These are phyloP conservation scores for Myotis pilosus DNA, from an alignment of 2,797 vertebrate genomes.

Conservation along the genomic window DNA sequence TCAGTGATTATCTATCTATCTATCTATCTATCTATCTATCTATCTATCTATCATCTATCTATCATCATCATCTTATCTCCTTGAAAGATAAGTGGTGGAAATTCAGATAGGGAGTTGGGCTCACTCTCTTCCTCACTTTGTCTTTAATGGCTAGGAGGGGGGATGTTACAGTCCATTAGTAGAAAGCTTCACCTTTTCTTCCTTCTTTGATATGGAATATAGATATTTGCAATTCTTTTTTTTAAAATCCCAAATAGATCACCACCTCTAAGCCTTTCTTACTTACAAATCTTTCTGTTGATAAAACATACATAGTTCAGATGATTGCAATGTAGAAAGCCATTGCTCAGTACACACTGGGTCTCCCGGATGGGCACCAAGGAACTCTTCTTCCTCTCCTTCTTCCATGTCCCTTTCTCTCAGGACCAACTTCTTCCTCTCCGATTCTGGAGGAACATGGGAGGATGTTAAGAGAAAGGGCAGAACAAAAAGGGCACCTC, in stretches of 20 bases:
- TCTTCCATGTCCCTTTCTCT: not conserved
- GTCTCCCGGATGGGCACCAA: not conserved
- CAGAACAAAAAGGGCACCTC: not conserved
- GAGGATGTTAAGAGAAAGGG: not conserved
- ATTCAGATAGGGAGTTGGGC: not conserved
- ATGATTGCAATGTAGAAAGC: not conserved
- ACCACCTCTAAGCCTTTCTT: not conserved
- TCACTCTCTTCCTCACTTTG: not conserved
- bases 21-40: not conserved
- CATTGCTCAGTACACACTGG: not conserved
- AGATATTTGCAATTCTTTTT: not conserved
- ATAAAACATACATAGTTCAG: not conserved
- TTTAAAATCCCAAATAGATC: not conserved
- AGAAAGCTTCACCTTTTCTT: not conserved
- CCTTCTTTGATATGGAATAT: not conserved
- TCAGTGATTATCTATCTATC: not conserved
- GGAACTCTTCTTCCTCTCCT: not conserved
- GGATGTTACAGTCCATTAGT: not conserved
- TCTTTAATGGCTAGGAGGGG: not conserved
- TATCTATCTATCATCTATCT: not conserved
- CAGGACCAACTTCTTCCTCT: not conserved
- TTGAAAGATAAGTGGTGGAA: not conserved
- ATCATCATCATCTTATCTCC: not conserved
- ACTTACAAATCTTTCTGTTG: not conserved
- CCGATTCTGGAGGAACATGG: not conserved